Percentiles rank a stretch among this genome's conserved stretches.
phyloP scores from a whole-genome alignment of 23 tunicate species.

The Clavelina lepadiformis region DNA sequence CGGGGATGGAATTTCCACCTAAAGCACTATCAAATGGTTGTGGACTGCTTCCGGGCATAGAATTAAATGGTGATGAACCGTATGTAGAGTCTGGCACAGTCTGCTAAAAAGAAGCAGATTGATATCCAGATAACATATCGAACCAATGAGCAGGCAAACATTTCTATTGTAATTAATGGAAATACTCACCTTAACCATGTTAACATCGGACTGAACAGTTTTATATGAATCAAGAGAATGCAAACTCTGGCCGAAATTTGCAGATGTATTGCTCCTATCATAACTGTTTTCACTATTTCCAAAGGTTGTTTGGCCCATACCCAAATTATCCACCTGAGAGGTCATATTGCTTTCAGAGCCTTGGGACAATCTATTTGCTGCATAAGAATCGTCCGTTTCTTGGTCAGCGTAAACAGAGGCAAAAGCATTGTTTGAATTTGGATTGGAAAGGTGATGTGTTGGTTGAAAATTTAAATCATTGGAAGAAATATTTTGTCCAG shows the following conservation, averaged over 20 bases:
- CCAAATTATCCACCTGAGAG: slow-evolving; percentile 16
- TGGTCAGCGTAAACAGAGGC: not conserved
- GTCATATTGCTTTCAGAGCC: slow-evolving; percentile 6
- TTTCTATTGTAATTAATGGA: not conserved
- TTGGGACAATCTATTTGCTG: not conserved
- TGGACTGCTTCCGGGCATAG: slow-evolving; percentile 28
- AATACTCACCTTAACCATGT: slow-evolving; percentile 14
- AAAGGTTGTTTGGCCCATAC: slow-evolving; percentile 70
- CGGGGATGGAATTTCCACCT: slow-evolving; percentile 16
- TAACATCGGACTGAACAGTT: slow-evolving; percentile 1
- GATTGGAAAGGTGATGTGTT: not conserved
- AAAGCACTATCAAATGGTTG: slow-evolving; percentile 25
- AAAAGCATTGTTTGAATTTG: not conserved
- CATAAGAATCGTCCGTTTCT: not conserved
- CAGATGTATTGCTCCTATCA: not conserved
- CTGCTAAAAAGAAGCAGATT: slow-evolving; percentile 4
- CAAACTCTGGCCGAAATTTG: not conserved
- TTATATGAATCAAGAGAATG: slow-evolving; percentile 11
- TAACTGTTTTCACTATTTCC: slow-evolving; percentile 26
- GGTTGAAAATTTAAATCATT: no score
- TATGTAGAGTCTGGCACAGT: slow-evolving; percentile 6
- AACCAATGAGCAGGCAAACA: not conserved
- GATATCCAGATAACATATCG: no score
- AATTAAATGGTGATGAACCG: slow-evolving; percentile 9
- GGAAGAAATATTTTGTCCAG: not conserved